Evolutionary conservation across 2,888 invertebrate species (phyloP), one percentile per base, ranked within the genome.

Genomic region (Halictus ligatus): DNA sequence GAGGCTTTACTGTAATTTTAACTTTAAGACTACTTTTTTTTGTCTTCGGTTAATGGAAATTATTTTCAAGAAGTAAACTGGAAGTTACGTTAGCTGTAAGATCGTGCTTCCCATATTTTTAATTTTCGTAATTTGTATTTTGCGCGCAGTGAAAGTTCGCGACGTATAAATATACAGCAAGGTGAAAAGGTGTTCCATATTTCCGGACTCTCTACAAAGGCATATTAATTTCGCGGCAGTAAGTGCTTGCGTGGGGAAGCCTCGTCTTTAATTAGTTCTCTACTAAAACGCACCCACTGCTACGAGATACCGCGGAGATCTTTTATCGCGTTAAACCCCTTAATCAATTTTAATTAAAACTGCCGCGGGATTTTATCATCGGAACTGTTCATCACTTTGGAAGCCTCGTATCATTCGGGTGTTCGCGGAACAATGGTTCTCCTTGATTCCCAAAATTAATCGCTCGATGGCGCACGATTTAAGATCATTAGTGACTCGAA

Each of bases 291-390:
- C 12, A n/a, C 13, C 73, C 54, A 40, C 40, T 21, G 21, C 7
- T 13, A 58, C 48, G 29, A 40, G 67, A 77, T 64, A 64, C 29
- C 25, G n/a, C 60, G 43, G 35, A 6, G 8, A 54, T 29, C 50
- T n/a, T 83, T 76, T 50, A 75, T 72, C 71, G 21, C 29, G n/a
- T 12, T 46, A 40, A 40, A 58, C 67, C 69, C 50, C 48, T 67
- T 77, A 74, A 75, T 78, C 77, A 77, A 81, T 78, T 84, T 81
- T 78, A 84, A 84, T 81, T 78, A 84, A 81, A 74, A 75, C 58
- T 29, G 15, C 10, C 72, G 12, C 48, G 10, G 50, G 50, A 74
- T 75, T 75, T 78, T 60, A 40, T 58, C 73, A 8, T 29, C 29
- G 21, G n/a, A 43, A 58, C 18, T 25, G 71, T 80, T 43, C 25